These are phyloP conservation scores for Pangasius sanitwongsei DNA, from an alignment of 2,797 vertebrate species.

Conservation along the genomic window DNA sequence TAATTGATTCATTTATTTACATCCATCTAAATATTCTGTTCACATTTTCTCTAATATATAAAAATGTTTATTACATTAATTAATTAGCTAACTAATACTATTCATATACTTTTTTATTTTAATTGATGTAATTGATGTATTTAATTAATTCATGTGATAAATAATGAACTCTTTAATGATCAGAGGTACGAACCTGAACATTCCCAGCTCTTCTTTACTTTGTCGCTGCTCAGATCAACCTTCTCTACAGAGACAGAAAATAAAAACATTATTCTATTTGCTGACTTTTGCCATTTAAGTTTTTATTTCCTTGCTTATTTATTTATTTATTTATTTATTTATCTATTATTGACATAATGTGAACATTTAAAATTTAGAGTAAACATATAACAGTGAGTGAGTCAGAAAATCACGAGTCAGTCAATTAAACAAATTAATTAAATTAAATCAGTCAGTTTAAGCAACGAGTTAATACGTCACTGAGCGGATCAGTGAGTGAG, in stretches of 20 bases:
- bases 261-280: no score
- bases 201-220: constrained; percentile 39
- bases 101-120: not conserved
- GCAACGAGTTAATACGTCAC: not conserved
- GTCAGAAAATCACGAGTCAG: not conserved
- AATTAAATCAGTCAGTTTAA: not conserved
- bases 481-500: not conserved
- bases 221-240: constrained; percentile 35
- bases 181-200: not conserved
- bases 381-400: not conserved
- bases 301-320: not conserved
- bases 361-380: not conserved
- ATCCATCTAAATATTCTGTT: not conserved
- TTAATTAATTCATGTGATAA: not conserved
- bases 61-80: not conserved
- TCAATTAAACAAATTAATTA: not conserved
- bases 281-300: not conserved
- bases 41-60: not conserved
- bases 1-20: not conserved
- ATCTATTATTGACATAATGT: not conserved
- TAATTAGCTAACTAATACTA: not conserved
- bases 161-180: not conserved
- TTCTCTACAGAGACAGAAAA: constrained; percentile 37
- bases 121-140: not conserved
- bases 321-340: not conserved